Evolutionary conservation across 2,888 invertebrate species (phyloP).

Genomic region (Xestia ashworthii): DNA sequence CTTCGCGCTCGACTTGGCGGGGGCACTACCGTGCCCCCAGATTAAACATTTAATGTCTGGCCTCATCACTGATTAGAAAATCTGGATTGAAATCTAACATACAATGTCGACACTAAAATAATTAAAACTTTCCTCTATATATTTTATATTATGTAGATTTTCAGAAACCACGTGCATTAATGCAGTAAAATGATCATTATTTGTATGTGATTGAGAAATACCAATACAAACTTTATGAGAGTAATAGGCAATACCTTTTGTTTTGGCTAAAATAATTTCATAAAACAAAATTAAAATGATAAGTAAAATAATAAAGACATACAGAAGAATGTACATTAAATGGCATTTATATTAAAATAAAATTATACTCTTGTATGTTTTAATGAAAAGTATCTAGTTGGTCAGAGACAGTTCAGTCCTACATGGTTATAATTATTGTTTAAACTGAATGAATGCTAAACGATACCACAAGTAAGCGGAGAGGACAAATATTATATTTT

Average conservation of each 20-base stretch:
- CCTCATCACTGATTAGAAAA: background rate
- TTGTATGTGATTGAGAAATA: background rate
- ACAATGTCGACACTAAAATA: too few species aligned
- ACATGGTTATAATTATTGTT: slow-evolving; percentile 18
- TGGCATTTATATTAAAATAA: background rate
- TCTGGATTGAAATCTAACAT: background rate
- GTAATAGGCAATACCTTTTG: background rate
- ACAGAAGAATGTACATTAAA: background rate
- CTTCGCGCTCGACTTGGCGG: too few species aligned
- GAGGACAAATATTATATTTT: background rate
- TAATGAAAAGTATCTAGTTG: background rate
- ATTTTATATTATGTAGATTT: too few species aligned
- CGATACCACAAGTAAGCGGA: background rate
- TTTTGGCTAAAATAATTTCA: background rate
- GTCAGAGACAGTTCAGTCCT: background rate
- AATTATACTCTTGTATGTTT: slow-evolving; percentile 2
- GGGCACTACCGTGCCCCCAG: too few species aligned
- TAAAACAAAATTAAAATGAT: background rate
- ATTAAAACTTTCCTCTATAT: background rate
- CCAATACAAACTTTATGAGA: slow-evolving; percentile 1
- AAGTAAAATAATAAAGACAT: background rate
- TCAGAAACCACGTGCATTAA: background rate
- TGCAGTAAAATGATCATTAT: background rate
- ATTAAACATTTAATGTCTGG: background rate
- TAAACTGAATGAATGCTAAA: slow-evolving; percentile 10